Evolutionary conservation across 1,140 invertebrate species (phyloP).

Genomic region (Ceratina calcarata): DNA sequence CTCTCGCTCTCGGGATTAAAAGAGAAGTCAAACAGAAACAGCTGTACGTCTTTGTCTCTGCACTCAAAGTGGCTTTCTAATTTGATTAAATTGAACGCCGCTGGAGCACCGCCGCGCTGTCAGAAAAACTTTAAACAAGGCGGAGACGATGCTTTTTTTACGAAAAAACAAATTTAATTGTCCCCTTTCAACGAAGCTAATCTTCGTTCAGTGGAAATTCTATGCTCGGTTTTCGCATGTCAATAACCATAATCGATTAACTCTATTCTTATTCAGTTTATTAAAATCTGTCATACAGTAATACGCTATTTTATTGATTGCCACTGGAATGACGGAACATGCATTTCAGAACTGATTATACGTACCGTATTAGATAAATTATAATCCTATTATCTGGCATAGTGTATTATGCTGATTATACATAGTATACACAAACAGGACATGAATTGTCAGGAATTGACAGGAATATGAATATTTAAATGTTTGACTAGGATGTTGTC

Average conservation of each 20-base stretch:
- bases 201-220: not conserved
- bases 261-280: not conserved
- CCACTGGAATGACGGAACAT: too few relatives aligned
- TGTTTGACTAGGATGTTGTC: too few relatives aligned
- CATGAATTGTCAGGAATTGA: too few relatives aligned
- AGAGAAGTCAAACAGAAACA: constrained; percentile 34
- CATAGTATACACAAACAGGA: too few relatives aligned
- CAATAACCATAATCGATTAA: constrained; percentile 14
- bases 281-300: too few relatives aligned
- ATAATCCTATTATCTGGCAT: too few relatives aligned
- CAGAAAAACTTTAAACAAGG: constrained; percentile 1
- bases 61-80: constrained; percentile 20
- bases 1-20: constrained; percentile 3
- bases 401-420: too few relatives aligned
- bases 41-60: constrained; percentile 1
- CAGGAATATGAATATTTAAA: too few relatives aligned
- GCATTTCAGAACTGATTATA: too few relatives aligned
- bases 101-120: not conserved
- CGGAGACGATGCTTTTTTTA: not conserved
- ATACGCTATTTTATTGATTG: too few relatives aligned
- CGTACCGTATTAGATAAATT: too few relatives aligned
- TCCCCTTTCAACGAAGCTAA: not conserved
- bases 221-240: not conserved
- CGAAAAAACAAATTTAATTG: too few relatives aligned
- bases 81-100: constrained; percentile 31